Conservation (phyloP, 92 coral and sea anemone genomes). For the Phenganax subtilis region DNA sequence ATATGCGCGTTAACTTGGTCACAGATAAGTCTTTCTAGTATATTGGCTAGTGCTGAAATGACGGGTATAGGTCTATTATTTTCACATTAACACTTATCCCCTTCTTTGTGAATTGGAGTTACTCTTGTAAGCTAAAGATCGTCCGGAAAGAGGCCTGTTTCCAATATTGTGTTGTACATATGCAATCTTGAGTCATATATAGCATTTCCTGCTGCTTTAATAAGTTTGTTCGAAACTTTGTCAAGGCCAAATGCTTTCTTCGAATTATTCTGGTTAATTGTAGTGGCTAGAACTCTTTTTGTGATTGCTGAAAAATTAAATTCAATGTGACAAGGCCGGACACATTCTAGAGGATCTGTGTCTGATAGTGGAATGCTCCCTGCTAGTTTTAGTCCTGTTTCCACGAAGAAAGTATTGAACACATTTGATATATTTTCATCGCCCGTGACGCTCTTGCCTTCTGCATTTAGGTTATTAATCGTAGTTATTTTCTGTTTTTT, state of each 20-base stretch:
- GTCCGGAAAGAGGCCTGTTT: not conserved
- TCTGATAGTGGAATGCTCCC: not conserved
- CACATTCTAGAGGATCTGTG: not conserved
- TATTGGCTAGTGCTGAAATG: no score
- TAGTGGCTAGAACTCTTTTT: no score
- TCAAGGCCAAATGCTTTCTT: not conserved
- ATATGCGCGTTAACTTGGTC: no score
- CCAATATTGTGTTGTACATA: not conserved
- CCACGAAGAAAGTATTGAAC: not conserved
- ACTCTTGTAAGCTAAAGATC: not conserved
- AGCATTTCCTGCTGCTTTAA: not conserved
- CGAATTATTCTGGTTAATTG: not conserved
- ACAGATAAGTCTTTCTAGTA: no score
- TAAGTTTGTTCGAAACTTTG: not conserved
- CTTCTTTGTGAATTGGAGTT: not conserved
- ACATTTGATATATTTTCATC: not conserved
- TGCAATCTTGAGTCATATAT: not conserved
- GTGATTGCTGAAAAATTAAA: constrained; percentile 1
- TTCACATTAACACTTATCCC: no score
- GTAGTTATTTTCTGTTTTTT: no score
- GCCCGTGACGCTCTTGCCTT: not conserved
- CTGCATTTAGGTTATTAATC: no score
- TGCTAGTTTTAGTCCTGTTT: not conserved
- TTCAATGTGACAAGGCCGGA: not conserved
- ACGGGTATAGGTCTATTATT: no score